Percentiles rank a stretch among this genome's conserved stretches.
Evolutionary conservation across 2,888 invertebrate genomes (phyloP).

Genomic region (Leptinotarsa haldemani): DNA sequence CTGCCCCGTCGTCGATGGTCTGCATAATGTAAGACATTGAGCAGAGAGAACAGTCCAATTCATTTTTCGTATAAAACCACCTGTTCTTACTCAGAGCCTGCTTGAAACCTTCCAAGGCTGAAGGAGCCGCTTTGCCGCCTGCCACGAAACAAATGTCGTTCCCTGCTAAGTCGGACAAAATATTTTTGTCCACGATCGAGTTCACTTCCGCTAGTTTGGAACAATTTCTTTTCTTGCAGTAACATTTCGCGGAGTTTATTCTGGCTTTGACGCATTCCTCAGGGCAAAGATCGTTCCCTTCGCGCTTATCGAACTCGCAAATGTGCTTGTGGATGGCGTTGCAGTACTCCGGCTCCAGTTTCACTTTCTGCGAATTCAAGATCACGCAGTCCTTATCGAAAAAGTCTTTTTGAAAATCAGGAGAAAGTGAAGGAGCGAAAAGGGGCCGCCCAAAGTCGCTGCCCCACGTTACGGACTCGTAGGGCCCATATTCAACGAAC

Average conservation of each 20-base stretch:
- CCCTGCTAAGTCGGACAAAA: constrained; percentile 43
- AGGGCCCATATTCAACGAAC: constrained; percentile 45
- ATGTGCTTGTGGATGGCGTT: constrained; percentile 36
- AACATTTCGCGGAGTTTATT: constrained; percentile 46
- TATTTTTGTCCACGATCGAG: constrained; percentile 39
- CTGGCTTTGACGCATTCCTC: constrained; percentile 46
- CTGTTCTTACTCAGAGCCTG: constrained; percentile 35
- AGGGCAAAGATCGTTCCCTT: constrained; percentile 46
- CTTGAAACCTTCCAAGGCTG: constrained; percentile 6
- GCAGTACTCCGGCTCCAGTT: constrained; percentile 44
- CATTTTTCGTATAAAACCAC: constrained; percentile 39
- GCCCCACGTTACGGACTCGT: constrained; percentile 49
- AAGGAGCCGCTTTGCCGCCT: not conserved
- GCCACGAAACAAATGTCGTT: constrained; percentile 46
- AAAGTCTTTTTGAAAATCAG: constrained; percentile 40
- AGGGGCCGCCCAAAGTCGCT: constrained; percentile 46
- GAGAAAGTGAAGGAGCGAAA: constrained; percentile 27
- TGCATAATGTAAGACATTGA: constrained; percentile 16
- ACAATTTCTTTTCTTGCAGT: constrained; percentile 46
- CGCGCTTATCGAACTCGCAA: constrained; percentile 39
- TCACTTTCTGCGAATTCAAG: constrained; percentile 28
- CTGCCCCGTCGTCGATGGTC: not conserved
- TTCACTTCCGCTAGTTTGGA: constrained; percentile 29
- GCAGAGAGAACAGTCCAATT: constrained; percentile 49
- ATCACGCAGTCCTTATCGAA: constrained; percentile 46